Evolutionary conservation across 2,797 vertebrate genomes (phyloP), one percentile per base, ranked within the genome.

Genomic region (Tympanoctomys barrerae): DNA sequence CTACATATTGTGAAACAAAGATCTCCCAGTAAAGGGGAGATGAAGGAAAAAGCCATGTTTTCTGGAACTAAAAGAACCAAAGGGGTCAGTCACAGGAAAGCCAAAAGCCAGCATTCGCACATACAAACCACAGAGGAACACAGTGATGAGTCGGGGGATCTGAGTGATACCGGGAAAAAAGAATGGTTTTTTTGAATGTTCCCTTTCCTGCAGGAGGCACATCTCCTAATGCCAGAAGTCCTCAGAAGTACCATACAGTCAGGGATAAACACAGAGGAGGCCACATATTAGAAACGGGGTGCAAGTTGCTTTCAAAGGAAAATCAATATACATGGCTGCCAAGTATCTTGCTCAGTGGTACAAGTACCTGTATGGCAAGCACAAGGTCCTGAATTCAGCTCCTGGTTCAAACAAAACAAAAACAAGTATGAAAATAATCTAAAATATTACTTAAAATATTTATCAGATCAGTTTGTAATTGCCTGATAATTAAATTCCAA

Each of bases 301-400:
- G 19, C 6, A 81, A 87, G 90, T 28, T 68, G 19, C 92, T 96
- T 80, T 86, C 59, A 96, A 90, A 94, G 24, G 24, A 61, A 92
- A 93, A 83, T 68, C 8, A 80, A n/a, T 9, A 28, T 36, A 85
- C n/a, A 18, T 75, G 75, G 49, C 11, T 36, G 89, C 24, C 28
- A 54, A 75, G 21, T 9, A 79, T 78, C 49, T 84, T 66, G 14
- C 54, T 57, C 54, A 57, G 54, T 57, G 54, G 16, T 57, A 57
- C 54, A 18, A 57, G 54, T 13, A 57, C 54, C 54, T 57, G 54
- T 14, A 57, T 5, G 4, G 54, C 54, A 16, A 57, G 54, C 54
- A 18, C 54, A 57, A 54, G 54, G 54, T 18, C 54, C 54, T 18
- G 54, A 57, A 14, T 57, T 57, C 14, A 4, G 54, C 14, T 57